Conservation (phyloP, 2,113 vertebrate species). For the Cardinalis cardinalis region DNA sequence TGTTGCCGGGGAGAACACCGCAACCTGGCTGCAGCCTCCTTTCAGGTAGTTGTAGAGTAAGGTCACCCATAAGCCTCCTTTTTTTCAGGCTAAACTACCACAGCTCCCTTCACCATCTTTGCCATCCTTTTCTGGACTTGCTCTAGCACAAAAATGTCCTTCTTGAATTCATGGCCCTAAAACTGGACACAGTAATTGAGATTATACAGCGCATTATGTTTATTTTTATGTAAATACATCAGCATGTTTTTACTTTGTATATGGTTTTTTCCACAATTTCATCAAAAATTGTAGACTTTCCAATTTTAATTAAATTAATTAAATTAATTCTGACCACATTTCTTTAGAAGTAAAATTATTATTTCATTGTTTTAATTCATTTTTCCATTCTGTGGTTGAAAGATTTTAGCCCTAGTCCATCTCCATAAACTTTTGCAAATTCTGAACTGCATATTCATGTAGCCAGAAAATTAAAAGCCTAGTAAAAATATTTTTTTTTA, state of each 20-base stretch:
- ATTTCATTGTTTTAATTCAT: background rate
- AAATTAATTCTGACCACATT: background rate
- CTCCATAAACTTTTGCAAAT: background rate
- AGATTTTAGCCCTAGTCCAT: background rate
- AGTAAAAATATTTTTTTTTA: background rate
- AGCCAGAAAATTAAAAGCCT: background rate
- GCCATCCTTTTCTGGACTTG: background rate
- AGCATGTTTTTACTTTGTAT: background rate
- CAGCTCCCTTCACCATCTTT: background rate
- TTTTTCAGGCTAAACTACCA: background rate
- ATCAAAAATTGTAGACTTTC: background rate
- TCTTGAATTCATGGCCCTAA: background rate
- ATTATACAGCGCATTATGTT: background rate
- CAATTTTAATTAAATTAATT: no score
- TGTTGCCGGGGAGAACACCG: rapidly evolving
- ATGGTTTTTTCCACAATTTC: background rate
- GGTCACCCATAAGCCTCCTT: background rate
- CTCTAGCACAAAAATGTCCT: background rate
- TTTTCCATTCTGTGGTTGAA: background rate
- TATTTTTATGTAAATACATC: background rate
- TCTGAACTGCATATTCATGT: background rate
- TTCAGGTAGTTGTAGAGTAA: background rate
- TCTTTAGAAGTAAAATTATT: conserved; percentile 2
- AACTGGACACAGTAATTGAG: background rate
- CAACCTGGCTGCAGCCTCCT: background rate